Evolutionary conservation across 2,797 vertebrate species (phyloP), one percentile per base, ranked within the genome.

Genomic region (Pelodytes ibericus): DNA sequence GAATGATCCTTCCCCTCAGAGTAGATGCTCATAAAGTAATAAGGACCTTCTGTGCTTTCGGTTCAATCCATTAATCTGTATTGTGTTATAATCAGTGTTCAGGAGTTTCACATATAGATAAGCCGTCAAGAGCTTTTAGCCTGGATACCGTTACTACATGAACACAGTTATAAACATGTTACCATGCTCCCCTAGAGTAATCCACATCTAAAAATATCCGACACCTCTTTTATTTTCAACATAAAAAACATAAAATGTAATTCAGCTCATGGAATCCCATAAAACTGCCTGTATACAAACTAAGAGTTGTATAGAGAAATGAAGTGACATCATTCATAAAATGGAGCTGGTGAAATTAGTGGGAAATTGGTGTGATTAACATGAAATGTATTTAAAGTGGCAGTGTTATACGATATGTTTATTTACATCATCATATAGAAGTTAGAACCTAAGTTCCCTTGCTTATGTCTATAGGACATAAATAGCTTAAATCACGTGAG

Each of bases 1-100:
- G 69, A 59, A 64, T 70, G 33, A 65, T 63, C 25, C 53, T 60
- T 73, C 27, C 71, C 76, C 60, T 67, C 56, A 78, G 41, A 67
- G 5, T 56, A 33, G 13, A 20, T n/a, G 49, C 49, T 36, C 47
- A 18, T 24, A 69, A 33, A 69, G 49, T 33, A 53, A 56, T 53
- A 33, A 18, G 56, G 77, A 69, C 64, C 44, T 29, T 20, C 15
- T 36, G 33, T 47, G 58, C 77, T 61, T 69, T 51, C 49, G 61
- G 58, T 73, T 68, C 31, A 73, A 49, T 65, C 58, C 66, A 68
- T 72, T 72, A 78, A 51, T 25, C 49, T 60, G n/a, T 26, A 65
- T 77, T 71, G 33, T 58, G 49, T 77, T 31, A 65, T 77, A 67
- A 67, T 68, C 57, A 66, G 16, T 51, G 41, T 59, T 66, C 41